Percentiles rank a stretch among this genome's conserved stretches.
phyloP scores from a whole-genome alignment of 1,140 invertebrate genomes.

The Drosophila pectinifera region DNA sequence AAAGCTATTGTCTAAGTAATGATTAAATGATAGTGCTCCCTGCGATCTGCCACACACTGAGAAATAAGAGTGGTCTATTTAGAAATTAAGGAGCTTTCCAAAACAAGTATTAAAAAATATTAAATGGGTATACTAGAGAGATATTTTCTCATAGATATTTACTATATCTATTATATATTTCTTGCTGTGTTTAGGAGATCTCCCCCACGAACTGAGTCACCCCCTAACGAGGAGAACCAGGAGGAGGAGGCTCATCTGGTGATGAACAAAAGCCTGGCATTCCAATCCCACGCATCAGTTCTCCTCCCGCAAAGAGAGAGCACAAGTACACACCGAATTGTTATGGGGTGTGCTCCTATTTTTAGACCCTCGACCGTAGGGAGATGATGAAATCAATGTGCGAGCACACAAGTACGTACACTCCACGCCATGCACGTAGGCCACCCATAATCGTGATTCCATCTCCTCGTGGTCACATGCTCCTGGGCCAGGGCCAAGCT shows the following conservation, averaged over 20 bases:
- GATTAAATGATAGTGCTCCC: constrained; percentile 15
- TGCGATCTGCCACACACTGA: background rate
- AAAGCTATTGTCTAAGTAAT: constrained; percentile 45
- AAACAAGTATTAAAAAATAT: background rate
- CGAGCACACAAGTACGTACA: background rate
- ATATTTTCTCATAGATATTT: background rate
- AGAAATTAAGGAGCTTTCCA: too few species aligned
- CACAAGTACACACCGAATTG: constrained; percentile 19
- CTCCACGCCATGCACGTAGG: constrained; percentile 2
- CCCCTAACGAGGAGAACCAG: constrained; percentile 22
- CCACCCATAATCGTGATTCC: background rate
- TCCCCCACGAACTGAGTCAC: constrained; percentile 62
- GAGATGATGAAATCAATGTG: constrained; percentile 39
- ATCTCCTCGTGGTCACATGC: constrained; percentile 1
- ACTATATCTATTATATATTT: too few species aligned
- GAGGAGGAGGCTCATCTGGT: constrained; percentile 7
- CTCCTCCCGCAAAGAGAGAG: constrained; percentile 15
- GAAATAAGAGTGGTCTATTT: background rate
- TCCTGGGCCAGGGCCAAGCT: constrained; percentile 27
- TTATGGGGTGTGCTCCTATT: constrained; percentile 38
- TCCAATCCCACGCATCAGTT: constrained; percentile 68
- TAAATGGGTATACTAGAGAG: background rate
- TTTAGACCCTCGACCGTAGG: constrained; percentile 17
- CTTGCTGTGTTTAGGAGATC: background rate
- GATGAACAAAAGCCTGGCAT: constrained; percentile 63